Conservation (phyloP, 2,797 vertebrate genomes). For the Glyptemys insculpta region DNA sequence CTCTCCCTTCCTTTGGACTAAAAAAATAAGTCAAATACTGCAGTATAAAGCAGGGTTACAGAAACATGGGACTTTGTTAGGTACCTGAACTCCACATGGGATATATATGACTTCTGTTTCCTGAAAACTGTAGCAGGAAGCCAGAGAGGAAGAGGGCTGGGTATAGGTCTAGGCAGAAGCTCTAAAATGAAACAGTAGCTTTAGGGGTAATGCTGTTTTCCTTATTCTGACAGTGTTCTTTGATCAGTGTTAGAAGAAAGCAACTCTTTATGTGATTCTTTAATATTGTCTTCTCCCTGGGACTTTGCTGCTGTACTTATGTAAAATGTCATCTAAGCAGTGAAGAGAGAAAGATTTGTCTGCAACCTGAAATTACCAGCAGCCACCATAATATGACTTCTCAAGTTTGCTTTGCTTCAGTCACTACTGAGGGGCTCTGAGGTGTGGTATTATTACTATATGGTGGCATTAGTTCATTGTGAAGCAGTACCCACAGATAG, state of each 20-base stretch:
- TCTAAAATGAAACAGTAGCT: background rate
- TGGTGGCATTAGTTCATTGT: background rate
- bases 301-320: background rate
- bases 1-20: background rate
- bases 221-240: background rate
- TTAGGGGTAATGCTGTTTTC: background rate
- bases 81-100: constrained; percentile 1
- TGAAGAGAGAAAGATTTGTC: background rate
- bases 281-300: constrained; percentile 17
- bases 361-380: background rate
- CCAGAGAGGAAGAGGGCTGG: rapidly evolving
- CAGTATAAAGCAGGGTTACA: background rate
- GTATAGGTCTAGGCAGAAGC: background rate
- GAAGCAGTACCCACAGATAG: background rate
- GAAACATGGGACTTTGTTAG: background rate
- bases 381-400: background rate
- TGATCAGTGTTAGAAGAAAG: constrained; percentile 14
- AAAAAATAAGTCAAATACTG: background rate
- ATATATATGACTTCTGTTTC: constrained; percentile 2
- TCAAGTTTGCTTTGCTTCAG: background rate
- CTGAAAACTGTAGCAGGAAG: constrained; percentile 3
- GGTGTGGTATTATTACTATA: background rate
- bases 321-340: background rate
- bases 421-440: background rate
- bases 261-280: background rate